Evolutionary conservation across 2,888 invertebrate species (phyloP).

Genomic region (Tenthredo mesomela): DNA sequence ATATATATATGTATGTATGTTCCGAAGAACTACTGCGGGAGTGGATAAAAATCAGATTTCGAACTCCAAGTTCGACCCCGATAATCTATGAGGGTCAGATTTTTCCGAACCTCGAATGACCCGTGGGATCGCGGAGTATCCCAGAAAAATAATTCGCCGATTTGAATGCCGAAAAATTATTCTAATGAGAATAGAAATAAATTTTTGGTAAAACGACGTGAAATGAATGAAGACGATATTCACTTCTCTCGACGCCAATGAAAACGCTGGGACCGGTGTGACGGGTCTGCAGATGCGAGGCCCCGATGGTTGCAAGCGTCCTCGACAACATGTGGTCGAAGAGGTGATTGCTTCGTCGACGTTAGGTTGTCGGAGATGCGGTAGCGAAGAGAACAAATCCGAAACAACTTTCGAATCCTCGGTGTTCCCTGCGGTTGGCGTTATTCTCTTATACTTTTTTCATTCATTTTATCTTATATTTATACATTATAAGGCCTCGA

Average conservation of each 20-base stretch:
- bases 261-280: slow-evolving; percentile 64
- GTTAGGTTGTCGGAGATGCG: slow-evolving; percentile 44
- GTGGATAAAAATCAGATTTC: slow-evolving; percentile 37
- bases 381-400: slow-evolving; percentile 57
- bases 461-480: neutral
- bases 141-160: neutral
- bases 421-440: neutral
- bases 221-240: neutral
- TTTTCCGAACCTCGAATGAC: neutral
- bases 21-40: neutral
- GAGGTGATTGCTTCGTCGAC: slow-evolving; percentile 61
- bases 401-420: slow-evolving; percentile 40
- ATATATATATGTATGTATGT: too few relatives aligned
- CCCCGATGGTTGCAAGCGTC: slow-evolving; percentile 58
- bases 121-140: too few relatives aligned
- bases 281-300: slow-evolving; percentile 75
- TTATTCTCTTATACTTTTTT: neutral
- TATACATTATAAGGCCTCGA: neutral
- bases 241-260: slow-evolving; percentile 28
- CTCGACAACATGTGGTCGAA: slow-evolving; percentile 70
- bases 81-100: slow-evolving; percentile 15
- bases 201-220: neutral
- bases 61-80: neutral
- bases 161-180: neutral
- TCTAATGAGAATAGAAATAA: too few relatives aligned